Base-by-base conservation (phyloP, 2,797 vertebrate genomes). In the Sebastes miniatus region DNA sequence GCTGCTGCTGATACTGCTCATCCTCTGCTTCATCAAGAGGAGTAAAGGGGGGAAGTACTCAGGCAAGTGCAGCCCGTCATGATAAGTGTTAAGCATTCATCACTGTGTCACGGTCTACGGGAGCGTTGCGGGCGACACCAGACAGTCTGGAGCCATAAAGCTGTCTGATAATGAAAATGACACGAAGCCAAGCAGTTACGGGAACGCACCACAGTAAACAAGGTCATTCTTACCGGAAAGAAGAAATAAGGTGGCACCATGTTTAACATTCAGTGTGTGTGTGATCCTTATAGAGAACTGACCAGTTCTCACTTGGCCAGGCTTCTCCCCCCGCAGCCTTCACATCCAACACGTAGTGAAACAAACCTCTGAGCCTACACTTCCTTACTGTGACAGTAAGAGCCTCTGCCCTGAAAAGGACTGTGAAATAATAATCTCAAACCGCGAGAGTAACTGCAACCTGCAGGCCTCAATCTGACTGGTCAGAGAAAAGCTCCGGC, bases 1-100 rank as follows among this genome's bases (percentile, higher is more conserved):
- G 71, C 86, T 98, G 76, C 91, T 98, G 31, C 94, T 99, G 59
- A 75, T 97, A 25, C 89, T 98, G 79, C 96, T 99, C 57, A 96
- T 97, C 80, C 95, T 98, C 80, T 99, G 97, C 95, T 97, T 98
- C 88, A 96, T 99, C 92, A 97, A 97, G 89, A 97, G 97, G 82
- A 97, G 95, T 93, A 98, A 98, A 93, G 98, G 97, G 3, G 98
- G 98, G 66, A 99, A 99, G 78, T 99, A 99, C 90, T 99, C 98
- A 91, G 98, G 97, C 83, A 90, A 88, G 88, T 83, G 70, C 8
- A 43, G 34, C 16, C 34, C 7, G 52, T 14, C 9, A 13, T n/a
- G 3, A 77, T 20, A 8, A 67, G 5, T 71, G 36, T 58, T 54
- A 29, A 47, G 25, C 9, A 70, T 16, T 66, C 20, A 69, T 67